A percentile compares a stretch with the other conserved stretches of the same genome.
These are phyloP conservation scores for Hoplias malabaricus DNA, from an alignment of 2,113 vertebrate species.

Conservation along the genomic window DNA sequence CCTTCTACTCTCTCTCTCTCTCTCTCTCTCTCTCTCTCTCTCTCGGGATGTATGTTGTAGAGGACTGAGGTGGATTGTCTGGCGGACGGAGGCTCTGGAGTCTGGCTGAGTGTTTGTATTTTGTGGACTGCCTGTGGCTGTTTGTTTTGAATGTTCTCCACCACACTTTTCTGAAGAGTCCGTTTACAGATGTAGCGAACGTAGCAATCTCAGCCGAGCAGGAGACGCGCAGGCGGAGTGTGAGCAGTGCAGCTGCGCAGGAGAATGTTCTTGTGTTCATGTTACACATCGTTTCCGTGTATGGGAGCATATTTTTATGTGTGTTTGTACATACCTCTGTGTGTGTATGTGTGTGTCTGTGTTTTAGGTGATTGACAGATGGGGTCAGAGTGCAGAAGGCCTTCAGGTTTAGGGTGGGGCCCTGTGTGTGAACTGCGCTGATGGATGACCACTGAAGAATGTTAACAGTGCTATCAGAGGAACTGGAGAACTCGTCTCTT, in stretches of 20 bases:
- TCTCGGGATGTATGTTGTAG: constrained; percentile 32
- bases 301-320: neutral
- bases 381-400: constrained; percentile 20
- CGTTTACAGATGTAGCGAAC: neutral
- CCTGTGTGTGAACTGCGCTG: constrained; percentile 29
- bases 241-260: neutral
- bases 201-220: too few relatives aligned
- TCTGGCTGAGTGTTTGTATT: constrained; percentile 22
- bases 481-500: constrained; percentile 14
- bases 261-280: neutral
- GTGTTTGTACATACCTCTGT: neutral
- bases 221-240: too few relatives aligned
- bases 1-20: neutral
- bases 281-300: neutral
- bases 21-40: neutral
- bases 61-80: constrained; percentile 32
- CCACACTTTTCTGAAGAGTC: neutral
- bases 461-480: constrained; percentile 4
- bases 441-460: constrained; percentile 32
- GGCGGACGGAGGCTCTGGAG: neutral
- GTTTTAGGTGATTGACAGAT: constrained; percentile 9
- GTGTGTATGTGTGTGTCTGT: constrained; percentile 10
- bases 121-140: constrained; percentile 22
- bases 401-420: constrained; percentile 13
- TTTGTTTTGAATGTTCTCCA: neutral